Evolutionary conservation across 2,888 invertebrate genomes (phyloP).

Genomic region (Philereme transversata): DNA sequence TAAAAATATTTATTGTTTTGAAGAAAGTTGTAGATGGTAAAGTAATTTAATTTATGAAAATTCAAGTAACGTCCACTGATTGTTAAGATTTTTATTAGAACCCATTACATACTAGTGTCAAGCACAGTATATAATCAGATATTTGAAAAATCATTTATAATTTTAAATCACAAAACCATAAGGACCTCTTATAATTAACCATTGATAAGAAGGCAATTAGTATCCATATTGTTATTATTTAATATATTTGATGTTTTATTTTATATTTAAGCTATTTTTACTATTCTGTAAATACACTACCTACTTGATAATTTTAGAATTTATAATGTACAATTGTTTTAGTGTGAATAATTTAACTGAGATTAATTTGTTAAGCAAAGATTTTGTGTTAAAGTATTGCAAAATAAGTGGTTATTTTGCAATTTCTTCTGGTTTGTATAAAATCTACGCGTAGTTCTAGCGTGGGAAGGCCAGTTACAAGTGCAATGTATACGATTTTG

Average conservation of each 20-base stretch:
- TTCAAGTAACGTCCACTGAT: slow-evolving; percentile 48
- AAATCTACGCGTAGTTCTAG: slow-evolving; percentile 55
- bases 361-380: slow-evolving; percentile 74
- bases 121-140: slow-evolving; percentile 56
- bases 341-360: slow-evolving; percentile 82
- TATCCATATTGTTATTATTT: slow-evolving; percentile 84
- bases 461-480: slow-evolving; percentile 81
- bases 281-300: slow-evolving; percentile 80
- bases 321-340: slow-evolving; percentile 83
- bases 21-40: slow-evolving; percentile 29
- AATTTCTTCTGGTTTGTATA: slow-evolving; percentile 58
- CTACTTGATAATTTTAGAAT: slow-evolving; percentile 77
- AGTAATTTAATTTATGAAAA: slow-evolving; percentile 31
- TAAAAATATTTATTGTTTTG: slow-evolving; percentile 38
- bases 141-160: slow-evolving; percentile 50
- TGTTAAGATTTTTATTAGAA: slow-evolving; percentile 36
- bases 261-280: slow-evolving; percentile 77
- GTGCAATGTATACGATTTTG: slow-evolving; percentile 85
- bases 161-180: slow-evolving; percentile 81
- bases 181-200: slow-evolving; percentile 85
- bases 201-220: slow-evolving; percentile 84
- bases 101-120: slow-evolving; percentile 48
- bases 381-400: slow-evolving; percentile 58
- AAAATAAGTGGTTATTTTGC: slow-evolving; percentile 68
- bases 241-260: slow-evolving; percentile 84